phyloP scores from a whole-genome alignment of 2,113 vertebrate genomes.

The Engystomops pustulosus region DNA sequence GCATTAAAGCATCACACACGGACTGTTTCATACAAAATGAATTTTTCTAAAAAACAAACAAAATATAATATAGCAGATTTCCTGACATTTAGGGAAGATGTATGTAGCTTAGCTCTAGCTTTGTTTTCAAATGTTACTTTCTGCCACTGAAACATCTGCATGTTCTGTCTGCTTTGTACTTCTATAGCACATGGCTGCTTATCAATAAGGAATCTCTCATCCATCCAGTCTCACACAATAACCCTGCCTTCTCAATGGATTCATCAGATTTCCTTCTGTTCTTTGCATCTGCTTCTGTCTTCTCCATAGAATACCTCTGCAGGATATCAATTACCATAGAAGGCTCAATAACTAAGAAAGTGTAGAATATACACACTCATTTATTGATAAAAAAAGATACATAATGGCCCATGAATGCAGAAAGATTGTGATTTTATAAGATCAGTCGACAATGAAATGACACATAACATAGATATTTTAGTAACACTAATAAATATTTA shows the following conservation, averaged over 20 bases:
- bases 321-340: slow-evolving; percentile 14
- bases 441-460: too few relatives aligned
- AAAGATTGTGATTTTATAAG: background rate
- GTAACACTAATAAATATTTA: too few relatives aligned
- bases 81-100: background rate
- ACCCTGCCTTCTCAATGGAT: slow-evolving; percentile 33
- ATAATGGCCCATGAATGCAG: background rate
- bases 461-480: too few relatives aligned
- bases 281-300: slow-evolving; percentile 39
- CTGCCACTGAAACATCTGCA: slow-evolving; percentile 15
- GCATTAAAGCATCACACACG: background rate
- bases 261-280: slow-evolving; percentile 46
- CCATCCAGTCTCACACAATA: slow-evolving; percentile 34
- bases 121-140: too few relatives aligned
- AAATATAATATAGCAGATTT: too few relatives aligned
- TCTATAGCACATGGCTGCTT: slow-evolving; percentile 16
- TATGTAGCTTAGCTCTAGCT: background rate
- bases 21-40: background rate
- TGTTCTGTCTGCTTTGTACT: background rate
- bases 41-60: background rate
- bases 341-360: background rate
- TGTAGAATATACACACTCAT: background rate
- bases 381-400: background rate
- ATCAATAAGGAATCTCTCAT: slow-evolving; percentile 40
- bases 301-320: background rate